Conservation (phyloP, 2,113 vertebrate genomes). For the Pterocles orientalis region DNA sequence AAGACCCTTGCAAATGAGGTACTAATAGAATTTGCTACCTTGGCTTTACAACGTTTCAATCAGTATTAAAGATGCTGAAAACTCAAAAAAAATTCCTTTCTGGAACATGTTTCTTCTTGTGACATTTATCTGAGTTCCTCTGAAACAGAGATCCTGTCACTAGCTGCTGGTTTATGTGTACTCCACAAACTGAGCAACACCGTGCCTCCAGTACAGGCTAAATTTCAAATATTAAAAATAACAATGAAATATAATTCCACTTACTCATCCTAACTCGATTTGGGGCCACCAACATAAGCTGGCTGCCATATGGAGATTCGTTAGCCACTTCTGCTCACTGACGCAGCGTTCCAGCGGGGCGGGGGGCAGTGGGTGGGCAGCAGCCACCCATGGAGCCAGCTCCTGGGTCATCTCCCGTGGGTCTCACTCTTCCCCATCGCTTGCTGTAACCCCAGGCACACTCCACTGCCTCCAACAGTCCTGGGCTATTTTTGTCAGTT, state of each 20-base stretch:
- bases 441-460: not conserved
- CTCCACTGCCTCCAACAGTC: not conserved
- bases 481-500: not conserved
- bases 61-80: not conserved
- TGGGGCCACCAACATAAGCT: not conserved
- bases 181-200: not conserved
- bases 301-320: not conserved
- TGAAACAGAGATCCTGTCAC: rapidly evolving
- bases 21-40: not conserved
- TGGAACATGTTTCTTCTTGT: rapidly evolving
- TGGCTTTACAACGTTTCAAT: not conserved
- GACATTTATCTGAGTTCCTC: not conserved
- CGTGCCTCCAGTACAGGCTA: not conserved
- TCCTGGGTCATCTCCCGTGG: not conserved
- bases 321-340: not conserved
- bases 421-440: not conserved
- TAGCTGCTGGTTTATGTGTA: not conserved
- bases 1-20: not conserved
- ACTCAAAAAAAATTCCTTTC: not conserved
- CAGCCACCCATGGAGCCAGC: not conserved
- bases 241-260: not conserved
- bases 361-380: not conserved
- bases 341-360: not conserved
- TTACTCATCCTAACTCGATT: not conserved
- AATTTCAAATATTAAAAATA: not conserved